A percentile compares a stretch with the other conserved stretches of the same genome.
Evolutionary conservation across 2,113 vertebrate species (phyloP).

Genomic region (Vanacampus margaritifer): DNA sequence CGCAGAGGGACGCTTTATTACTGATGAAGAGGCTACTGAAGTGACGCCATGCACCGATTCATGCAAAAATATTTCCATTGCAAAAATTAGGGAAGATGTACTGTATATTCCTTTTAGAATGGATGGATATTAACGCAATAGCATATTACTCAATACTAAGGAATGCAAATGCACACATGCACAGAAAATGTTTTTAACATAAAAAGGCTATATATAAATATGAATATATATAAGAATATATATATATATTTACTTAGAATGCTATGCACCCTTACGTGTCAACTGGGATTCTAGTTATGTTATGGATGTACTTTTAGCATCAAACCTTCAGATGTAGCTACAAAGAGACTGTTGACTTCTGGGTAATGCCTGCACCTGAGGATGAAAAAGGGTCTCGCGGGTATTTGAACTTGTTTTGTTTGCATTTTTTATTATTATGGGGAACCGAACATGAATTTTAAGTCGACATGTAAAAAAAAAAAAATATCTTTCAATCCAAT

Average conservation of each 20-base stretch:
- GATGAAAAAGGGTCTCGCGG: constrained; percentile 65
- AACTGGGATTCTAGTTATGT: constrained; percentile 77
- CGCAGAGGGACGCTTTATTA: constrained; percentile 28
- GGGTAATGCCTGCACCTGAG: constrained; percentile 74
- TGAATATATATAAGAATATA: constrained; percentile 61
- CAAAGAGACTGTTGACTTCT: constrained; percentile 73
- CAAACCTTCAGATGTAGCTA: constrained; percentile 73
- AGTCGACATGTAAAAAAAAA: constrained; percentile 60
- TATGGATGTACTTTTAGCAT: constrained; percentile 80
- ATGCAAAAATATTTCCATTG: constrained; percentile 78
- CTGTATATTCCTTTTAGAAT: constrained; percentile 80
- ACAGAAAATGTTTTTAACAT: constrained; percentile 81
- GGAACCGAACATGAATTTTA: constrained; percentile 67
- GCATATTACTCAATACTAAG: constrained; percentile 79
- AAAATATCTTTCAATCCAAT: constrained; percentile 72
- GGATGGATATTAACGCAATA: constrained; percentile 78
- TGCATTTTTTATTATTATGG: constrained; percentile 76
- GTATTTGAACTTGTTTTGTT: constrained; percentile 71
- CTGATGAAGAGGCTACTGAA: constrained; percentile 45
- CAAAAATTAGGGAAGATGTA: constrained; percentile 77
- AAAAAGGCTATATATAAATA: constrained; percentile 65
- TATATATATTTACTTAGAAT: constrained; percentile 81
- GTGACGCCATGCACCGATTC: constrained; percentile 64
- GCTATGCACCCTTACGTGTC: constrained; percentile 79
- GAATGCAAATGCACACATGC: constrained; percentile 82